A percentile compares a stretch with the other conserved stretches of the same genome.
Conservation (phyloP, 2,797 vertebrate genomes). For the Rachycentron canadum region DNA sequence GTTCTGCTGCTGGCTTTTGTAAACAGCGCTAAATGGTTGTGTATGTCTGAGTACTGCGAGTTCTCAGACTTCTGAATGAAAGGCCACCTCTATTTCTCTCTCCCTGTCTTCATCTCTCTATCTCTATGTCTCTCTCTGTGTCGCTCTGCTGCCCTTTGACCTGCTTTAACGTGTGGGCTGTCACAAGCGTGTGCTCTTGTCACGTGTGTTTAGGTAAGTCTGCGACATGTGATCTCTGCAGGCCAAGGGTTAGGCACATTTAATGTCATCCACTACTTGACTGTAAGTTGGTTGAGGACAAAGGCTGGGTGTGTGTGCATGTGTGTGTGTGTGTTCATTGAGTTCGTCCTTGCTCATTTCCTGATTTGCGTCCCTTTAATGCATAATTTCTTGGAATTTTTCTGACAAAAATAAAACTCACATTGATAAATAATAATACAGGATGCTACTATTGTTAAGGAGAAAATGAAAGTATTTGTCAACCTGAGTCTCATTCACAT, state of each 20-base stretch:
- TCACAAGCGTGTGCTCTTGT: conserved; percentile 63
- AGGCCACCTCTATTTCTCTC: conserved; percentile 52
- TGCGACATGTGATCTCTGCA: conserved; percentile 65
- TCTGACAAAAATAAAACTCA: background rate
- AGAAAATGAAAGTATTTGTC: background rate
- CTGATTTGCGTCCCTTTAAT: conserved; percentile 7
- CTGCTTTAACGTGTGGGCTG: conserved; percentile 55
- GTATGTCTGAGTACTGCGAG: conserved; percentile 67
- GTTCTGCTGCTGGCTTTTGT: conserved; percentile 82
- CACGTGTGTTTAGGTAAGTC: conserved; percentile 73
- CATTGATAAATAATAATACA: background rate
- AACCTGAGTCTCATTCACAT: background rate
- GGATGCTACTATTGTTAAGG: background rate
- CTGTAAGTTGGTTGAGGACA: conserved; percentile 47
- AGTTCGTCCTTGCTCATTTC: conserved; percentile 30
- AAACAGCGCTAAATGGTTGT: conserved; percentile 78
- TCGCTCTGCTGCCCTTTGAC: conserved; percentile 64
- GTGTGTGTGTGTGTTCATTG: background rate
- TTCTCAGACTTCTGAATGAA: conserved; percentile 72
- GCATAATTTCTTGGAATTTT: conserved; percentile 3
- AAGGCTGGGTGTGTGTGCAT: conserved; percentile 30
- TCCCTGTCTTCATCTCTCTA: conserved; percentile 21
- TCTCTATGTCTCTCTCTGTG: conserved; percentile 30
- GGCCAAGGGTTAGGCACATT: conserved; percentile 65
- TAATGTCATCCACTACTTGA: conserved; percentile 48